These are phyloP conservation scores for Thunnus maccoyii DNA, from an alignment of 2,113 vertebrate species.

Conservation along the genomic window DNA sequence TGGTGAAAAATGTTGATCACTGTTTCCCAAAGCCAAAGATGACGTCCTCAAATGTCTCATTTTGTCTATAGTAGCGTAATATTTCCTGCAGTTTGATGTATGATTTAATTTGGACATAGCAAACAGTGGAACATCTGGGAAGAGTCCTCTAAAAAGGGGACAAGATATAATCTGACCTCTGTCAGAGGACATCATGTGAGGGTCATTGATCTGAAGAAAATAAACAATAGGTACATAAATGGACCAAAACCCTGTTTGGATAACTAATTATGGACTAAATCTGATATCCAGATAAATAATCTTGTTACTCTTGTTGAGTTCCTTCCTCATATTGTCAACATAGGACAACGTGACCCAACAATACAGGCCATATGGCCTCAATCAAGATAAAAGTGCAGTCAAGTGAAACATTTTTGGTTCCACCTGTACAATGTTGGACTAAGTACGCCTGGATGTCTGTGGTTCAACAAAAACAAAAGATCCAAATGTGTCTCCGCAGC, in stretches of 20 bases:
- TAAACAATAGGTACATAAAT: constrained; percentile 44
- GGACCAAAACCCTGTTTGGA: not conserved
- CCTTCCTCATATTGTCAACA: constrained; percentile 65
- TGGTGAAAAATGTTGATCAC: too few species aligned
- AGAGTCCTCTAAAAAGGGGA: not conserved
- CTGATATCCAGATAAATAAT: constrained; percentile 21
- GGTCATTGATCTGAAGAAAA: not conserved
- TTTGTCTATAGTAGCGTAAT: too few species aligned
- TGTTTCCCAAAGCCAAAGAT: too few species aligned
- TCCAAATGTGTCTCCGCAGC: not conserved
- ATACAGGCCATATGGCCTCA: rapidly evolving
- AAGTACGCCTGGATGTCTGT: not conserved
- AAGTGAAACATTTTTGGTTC: not conserved
- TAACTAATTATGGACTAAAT: constrained; percentile 14
- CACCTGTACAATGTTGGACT: not conserved
- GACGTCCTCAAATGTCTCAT: too few species aligned
- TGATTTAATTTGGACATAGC: not conserved
- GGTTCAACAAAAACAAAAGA: not conserved
- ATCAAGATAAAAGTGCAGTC: not conserved
- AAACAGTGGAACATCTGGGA: not conserved
- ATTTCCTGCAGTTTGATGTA: constrained; percentile 33
- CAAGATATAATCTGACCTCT: constrained; percentile 6
- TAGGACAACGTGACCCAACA: not conserved
- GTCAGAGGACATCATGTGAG: not conserved
- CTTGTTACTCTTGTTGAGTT: constrained; percentile 24